Conservation (phyloP, 2,797 vertebrate species). For the Bovichtus variegatus region DNA sequence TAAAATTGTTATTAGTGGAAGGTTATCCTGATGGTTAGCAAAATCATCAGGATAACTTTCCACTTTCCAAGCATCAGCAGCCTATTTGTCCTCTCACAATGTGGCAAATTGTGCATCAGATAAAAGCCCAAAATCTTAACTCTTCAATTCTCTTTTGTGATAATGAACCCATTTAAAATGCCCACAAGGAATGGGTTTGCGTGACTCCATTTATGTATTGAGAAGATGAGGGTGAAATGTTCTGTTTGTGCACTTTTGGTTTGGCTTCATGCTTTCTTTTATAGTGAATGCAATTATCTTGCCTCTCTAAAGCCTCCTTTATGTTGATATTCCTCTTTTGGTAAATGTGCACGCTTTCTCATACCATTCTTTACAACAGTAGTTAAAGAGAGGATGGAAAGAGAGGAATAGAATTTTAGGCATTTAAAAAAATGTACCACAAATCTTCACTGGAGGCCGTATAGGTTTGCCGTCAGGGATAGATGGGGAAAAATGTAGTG, state of each 20-base stretch:
- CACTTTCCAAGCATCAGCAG: too few relatives aligned
- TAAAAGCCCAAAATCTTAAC: slow-evolving; percentile 12
- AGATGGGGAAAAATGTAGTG: background rate
- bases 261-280: slow-evolving; percentile 4
- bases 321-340: background rate
- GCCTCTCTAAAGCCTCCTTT: background rate
- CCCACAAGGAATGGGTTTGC: background rate
- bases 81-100: background rate
- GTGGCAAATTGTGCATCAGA: slow-evolving; percentile 27
- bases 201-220: slow-evolving; percentile 5
- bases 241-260: background rate
- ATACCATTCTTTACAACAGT: background rate
- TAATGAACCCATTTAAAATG: slow-evolving; percentile 8
- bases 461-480: background rate
- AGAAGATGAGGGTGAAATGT: background rate
- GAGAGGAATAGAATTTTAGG: background rate
- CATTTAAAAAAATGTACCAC: slow-evolving; percentile 9
- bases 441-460: slow-evolving; percentile 12
- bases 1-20: background rate
- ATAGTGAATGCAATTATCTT: slow-evolving; percentile 8
- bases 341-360: slow-evolving; percentile 8
- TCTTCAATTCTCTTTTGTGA: slow-evolving; percentile 3
- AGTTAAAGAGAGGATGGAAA: background rate
- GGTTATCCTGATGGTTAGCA: background rate
- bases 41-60: too few relatives aligned